Evolutionary conservation across 1,140 invertebrate species (phyloP).

Genomic region (Sitobion miscanthi): DNA sequence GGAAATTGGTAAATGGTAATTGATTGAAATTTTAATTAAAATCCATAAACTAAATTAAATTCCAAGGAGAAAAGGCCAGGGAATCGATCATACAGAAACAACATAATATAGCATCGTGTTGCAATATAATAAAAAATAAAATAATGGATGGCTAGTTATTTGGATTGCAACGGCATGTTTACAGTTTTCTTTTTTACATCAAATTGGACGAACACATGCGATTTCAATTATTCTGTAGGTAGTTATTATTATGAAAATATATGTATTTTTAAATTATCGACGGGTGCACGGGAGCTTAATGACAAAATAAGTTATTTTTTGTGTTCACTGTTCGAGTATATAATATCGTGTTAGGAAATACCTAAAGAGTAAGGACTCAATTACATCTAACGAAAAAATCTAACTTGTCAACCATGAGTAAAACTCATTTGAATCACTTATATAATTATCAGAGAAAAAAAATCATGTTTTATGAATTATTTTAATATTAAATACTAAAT

Average conservation of each 20-base stretch:
- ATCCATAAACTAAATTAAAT: constrained; percentile 6
- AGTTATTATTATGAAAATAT: neutral
- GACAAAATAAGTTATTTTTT: neutral
- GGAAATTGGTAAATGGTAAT: neutral
- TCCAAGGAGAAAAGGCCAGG: neutral
- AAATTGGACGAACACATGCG: neutral
- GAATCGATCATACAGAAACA: neutral
- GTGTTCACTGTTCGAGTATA: neutral
- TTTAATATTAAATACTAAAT: neutral
- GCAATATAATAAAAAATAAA: neutral
- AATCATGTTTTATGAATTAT: neutral
- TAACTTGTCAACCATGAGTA: neutral
- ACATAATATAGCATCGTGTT: neutral
- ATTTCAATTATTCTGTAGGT: neutral
- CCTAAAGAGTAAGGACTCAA: neutral
- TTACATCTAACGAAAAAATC: neutral
- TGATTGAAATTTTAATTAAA: constrained; percentile 41
- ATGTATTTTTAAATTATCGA: neutral
- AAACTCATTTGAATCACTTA: neutral
- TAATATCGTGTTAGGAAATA: neutral
- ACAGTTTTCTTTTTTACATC: neutral
- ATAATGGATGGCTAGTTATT: neutral
- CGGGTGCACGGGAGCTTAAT: neutral
- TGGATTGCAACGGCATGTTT: neutral
- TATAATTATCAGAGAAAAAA: neutral